phyloP scores from a whole-genome alignment of 1,140 invertebrate species.

The Harpegnathos saltator region DNA sequence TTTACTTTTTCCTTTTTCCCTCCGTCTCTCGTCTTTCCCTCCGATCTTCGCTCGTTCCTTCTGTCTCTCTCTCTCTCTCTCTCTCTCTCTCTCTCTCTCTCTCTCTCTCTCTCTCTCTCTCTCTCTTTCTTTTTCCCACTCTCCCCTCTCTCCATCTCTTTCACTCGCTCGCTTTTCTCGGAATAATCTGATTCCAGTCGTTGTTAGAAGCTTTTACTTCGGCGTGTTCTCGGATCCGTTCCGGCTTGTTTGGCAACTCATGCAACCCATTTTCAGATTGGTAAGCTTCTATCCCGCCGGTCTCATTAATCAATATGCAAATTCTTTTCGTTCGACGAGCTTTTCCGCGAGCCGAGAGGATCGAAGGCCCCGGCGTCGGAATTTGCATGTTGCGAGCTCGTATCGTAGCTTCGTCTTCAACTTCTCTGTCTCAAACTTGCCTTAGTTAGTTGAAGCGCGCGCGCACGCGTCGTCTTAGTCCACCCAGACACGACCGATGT shows the following conservation, averaged over 20 bases:
- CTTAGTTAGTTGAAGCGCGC: too few relatives aligned
- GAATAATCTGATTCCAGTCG: constrained; percentile 57
- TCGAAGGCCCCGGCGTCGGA: constrained; percentile 1
- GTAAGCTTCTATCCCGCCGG: neutral
- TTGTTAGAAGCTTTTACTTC: constrained; percentile 59
- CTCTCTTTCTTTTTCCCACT: neutral
- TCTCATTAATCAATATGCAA: constrained; percentile 59
- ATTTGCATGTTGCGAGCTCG: neutral
- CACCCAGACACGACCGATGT: neutral
- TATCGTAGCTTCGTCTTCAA: neutral
- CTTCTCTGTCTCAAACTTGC: neutral
- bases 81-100: neutral
- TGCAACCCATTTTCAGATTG: constrained; percentile 56
- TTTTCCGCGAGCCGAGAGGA: neutral
- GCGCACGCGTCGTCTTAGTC: too few relatives aligned
- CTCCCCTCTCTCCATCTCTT: neutral
- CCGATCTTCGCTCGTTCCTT: too few relatives aligned
- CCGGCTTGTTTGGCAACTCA: constrained; percentile 54
- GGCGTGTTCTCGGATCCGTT: constrained; percentile 48
- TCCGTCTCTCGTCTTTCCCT: constrained; percentile 6
- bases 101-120: neutral
- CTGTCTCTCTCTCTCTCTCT: constrained; percentile 26
- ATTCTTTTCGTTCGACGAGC: constrained; percentile 27
- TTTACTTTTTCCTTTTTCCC: constrained; percentile 3
- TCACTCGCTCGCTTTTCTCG: constrained; percentile 9